These are phyloP conservation scores for Sinocyclocheilus rhinocerous DNA, from an alignment of 2,113 vertebrate genomes.

Conservation along the genomic window DNA sequence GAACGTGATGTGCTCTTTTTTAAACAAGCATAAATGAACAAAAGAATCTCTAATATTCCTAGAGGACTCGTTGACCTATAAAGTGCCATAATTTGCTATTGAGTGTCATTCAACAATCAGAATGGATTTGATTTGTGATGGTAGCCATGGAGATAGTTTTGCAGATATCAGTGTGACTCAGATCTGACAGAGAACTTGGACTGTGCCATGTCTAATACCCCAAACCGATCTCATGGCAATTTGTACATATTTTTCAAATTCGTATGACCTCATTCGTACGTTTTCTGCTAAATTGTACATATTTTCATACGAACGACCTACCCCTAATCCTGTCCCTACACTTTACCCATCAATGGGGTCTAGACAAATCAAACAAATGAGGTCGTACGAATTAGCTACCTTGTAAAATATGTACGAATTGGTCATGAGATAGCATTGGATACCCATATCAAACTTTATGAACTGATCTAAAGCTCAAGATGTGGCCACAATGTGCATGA, in stretches of 20 bases:
- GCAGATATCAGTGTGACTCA: constrained; percentile 16
- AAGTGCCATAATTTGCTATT: background rate
- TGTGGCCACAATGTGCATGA: background rate
- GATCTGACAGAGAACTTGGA: background rate
- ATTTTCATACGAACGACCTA: too few species aligned
- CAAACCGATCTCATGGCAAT: too few species aligned
- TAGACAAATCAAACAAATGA: too few species aligned
- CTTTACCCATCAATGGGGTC: too few species aligned
- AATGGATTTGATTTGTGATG: constrained; percentile 17
- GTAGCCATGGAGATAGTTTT: constrained; percentile 26
- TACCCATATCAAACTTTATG: background rate
- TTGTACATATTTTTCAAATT: too few species aligned
- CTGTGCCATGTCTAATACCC: background rate
- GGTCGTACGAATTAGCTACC: too few species aligned
- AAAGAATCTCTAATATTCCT: background rate
- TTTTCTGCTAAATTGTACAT: too few species aligned
- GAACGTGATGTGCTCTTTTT: constrained; percentile 59
- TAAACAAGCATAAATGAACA: constrained; percentile 61
- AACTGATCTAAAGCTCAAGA: background rate
- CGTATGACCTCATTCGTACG: too few species aligned
- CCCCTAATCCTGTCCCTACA: too few species aligned
- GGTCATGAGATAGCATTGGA: too few species aligned
- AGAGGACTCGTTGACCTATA: background rate
- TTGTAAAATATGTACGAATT: too few species aligned
- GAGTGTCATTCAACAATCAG: background rate